Base-by-base conservation (phyloP, 1,140 invertebrate genomes). In the Macrocentrus cingulum region DNA sequence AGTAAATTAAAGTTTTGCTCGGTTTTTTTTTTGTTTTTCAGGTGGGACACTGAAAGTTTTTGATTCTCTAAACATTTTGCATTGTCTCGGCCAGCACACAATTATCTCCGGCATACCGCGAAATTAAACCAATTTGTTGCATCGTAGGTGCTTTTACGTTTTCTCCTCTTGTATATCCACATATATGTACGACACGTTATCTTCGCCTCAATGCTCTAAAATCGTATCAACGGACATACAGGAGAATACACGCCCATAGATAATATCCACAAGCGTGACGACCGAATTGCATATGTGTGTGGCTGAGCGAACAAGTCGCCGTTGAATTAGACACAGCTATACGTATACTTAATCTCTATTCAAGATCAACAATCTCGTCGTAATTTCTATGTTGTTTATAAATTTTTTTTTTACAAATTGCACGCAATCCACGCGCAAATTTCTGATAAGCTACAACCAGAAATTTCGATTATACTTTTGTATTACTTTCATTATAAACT, bases 211-310 rank as follows among this genome's bases (percentile, higher is more conserved):
- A 51, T 25, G 39, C 37, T 51, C 49, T 20, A 25, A 25, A 58
- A 58, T 58, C 48, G 46, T 58, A 58, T 58, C 56, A 51, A 51
- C 48, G 48, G 46, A 45, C 48, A 36, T 58, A 46, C 41, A 13
- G 53, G 20, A 42, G 37, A 62, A 59, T 29, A 29, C 25, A 29
- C 45, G 46, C 52, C 56, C 45, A 63, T 57, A 53, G 57, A 63
- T 63, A 63, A 63, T 63, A 63, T 60, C 56, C 53, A 60, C 29
- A 18, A 59, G 53, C 61, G 61, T 63, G 57, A 63, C 61, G 57
- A 34, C 52, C 49, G 60, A 60, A 63, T 63, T 63, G 53, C 61
- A 60, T 25, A 29, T 53, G 56, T 23, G 42, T 56, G 39, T n/a
- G n/a, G n/a, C n/a, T n/a, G n/a, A n/a, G n/a, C n/a, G 39, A 13